Base-by-base conservation (phyloP, 2,113 vertebrate genomes). In the Scortum barcoo region DNA sequence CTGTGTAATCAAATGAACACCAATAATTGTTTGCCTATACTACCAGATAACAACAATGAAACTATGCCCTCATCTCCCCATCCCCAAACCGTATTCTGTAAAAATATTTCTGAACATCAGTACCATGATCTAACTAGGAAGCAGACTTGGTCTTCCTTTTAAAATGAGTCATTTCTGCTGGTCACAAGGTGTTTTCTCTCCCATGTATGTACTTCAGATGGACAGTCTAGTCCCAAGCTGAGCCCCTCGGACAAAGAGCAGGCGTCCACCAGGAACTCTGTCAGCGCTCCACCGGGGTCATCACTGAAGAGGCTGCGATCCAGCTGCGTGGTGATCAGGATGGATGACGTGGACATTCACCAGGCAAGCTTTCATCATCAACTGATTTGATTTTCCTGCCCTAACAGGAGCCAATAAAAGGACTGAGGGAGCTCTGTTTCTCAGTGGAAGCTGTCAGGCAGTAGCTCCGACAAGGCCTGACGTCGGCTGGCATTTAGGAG, bases 301-400 rank as follows among this genome's bases (percentile, higher is more conserved):
- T 90, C 95, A 0, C 95, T 97, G 94, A 96, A 95, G 89, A 96
- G 96, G 58, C 96, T 99, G 38, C 96, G 97, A 10, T 99, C 97
- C n/a, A 97, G 97, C 93, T 99, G 97, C 1, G 76, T 99, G 84
- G 93, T 99, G 42, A 80, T 99, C 60, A 89, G 97, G 12, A 95
- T 99, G 81, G 97, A 99, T 66, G 97, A 99, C 88, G 74, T 99
- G 90, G 96, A 99, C 90, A 96, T 99, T 82, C 96, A 97, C 92
- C 97, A 99, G 97, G 98, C 88, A 89, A 91, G 91, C 36, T 61
- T 84, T 69, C 51, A 83, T 72, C 3, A 38, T 53, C 22, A 30
- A 3, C 70, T 89, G 20, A 84, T 86, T 91, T 44, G 54, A 86
- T 89, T 86, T 65, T 42, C 61, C 44, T 48, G 3, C 24, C 57